Base-by-base conservation (phyloP, 2,113 vertebrate genomes). In the Cranoglanis bouderius region DNA sequence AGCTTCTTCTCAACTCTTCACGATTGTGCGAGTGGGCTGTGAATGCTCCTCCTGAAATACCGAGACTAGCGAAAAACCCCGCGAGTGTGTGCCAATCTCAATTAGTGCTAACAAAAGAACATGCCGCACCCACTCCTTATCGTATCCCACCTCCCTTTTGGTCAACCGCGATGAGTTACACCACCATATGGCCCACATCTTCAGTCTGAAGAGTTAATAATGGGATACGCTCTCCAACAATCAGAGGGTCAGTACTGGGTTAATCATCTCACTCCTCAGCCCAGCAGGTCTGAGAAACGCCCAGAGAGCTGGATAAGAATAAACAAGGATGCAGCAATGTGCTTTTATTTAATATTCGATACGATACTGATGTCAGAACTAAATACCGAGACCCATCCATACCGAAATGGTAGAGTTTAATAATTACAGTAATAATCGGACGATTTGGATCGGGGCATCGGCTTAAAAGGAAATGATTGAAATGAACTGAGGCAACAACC, bases 181-280 rank as follows among this genome's bases (percentile, higher is more conserved):
- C 87, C 74, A 87, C 90, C 90, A 93, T 91, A 91, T 91, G 92
- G 90, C 88, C 83, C 40, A 85, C 72, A 89, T 88, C 91, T 87
- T 85, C 86, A 88, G 87, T 78, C 85, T 88, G 55, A 81, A 70
- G 86, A 90, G 63, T 87, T 91, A 90, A 91, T 88, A 85, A 91
- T 89, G 90, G 90, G 86, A 63, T 51, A 43, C 59, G 77, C 85
- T 90, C 89, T 91, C 85, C 53, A 83, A 87, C 85, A 88, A 53
- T 87, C 88, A 67, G 75, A 84, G 86, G 88, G 91, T 89, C 90
- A 89, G 70, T 59, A 70, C 35, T 5, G 40, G 87, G 88, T 90
- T 93, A 91, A 93, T 92, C 90, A 82, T 72, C 55, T 67, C 18
- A 61, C 53, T 88, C 61, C 80, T 78, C 46, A 91, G 84, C 87